Base-by-base conservation (phyloP, 2,888 invertebrate genomes). In the Parthenolecanium corni region DNA sequence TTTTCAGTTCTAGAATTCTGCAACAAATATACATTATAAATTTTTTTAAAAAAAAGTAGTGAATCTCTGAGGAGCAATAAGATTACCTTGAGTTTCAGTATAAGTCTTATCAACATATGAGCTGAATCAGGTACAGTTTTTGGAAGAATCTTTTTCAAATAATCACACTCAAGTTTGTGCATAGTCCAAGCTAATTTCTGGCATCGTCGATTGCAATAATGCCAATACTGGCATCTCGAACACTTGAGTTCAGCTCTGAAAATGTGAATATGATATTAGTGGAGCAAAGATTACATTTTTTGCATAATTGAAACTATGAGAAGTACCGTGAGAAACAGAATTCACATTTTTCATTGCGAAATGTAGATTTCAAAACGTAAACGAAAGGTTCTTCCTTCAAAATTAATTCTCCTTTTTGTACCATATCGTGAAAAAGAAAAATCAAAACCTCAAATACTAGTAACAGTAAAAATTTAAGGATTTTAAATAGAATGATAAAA, bases 131-230 rank as follows among this genome's bases (percentile, higher is more conserved):
- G 89, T 20, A 91, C 77, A 18, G 82, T 78, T 64, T 83, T 81
- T 0, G 90, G 88, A 2, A 80, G 74, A 38, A 87, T 78, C 66
- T 80, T 79, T 71, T 84, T 85, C 64, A 92, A 78, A 72, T 82
- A 84, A 31, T 77, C 74, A 72, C 94, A 94, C 77, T 94, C 94
- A 71, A 77, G 76, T 76, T 88, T 91, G 73, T 93, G 93, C 65
- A 85, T 77, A 11, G 73, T 71, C 93, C 93, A 94, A 12, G 85
- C 84, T 68, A 82, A 80, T 72, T 78, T 83, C 75, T 94, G 94
- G 73, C 94, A 94, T 40, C 73, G 73, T 56, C 81, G 79, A 67
- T 84, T 83, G 71, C 94, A 94, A 71, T 93, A 94, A 73, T 83
- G 81, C 1, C 88, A 84, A 70, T 85, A 86, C 63, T 84, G 82